These are phyloP conservation scores for Coendou prehensilis DNA, from an alignment of 2,797 vertebrate species.

Conservation along the genomic window DNA sequence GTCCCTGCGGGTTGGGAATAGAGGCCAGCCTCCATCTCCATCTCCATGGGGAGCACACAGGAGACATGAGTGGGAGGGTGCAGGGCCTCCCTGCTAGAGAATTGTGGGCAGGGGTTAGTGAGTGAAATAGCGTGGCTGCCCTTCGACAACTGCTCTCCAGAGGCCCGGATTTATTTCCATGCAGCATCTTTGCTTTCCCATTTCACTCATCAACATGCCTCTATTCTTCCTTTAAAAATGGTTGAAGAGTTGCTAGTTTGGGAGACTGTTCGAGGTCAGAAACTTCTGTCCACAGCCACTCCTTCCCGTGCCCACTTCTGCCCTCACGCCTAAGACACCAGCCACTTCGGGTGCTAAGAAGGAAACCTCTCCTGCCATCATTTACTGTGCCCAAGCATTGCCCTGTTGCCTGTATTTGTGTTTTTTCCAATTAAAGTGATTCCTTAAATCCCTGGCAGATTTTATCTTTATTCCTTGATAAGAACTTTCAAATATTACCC, in stretches of 20 bases:
- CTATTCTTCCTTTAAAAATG: not conserved
- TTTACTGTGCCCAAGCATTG: not conserved
- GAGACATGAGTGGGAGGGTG: not conserved
- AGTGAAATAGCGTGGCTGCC: not conserved
- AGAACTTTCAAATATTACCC: slow-evolving; percentile 62
- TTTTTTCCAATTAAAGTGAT: slow-evolving; percentile 34
- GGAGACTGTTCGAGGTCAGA: slow-evolving; percentile 2
- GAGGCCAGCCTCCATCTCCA: not conserved
- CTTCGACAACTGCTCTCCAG: not conserved
- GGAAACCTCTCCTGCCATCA: not conserved
- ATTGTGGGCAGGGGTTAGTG: too few relatives aligned
- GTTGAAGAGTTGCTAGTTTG: not conserved
- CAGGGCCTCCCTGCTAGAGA: not conserved
- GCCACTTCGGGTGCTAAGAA: not conserved
- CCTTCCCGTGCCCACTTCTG: not conserved
- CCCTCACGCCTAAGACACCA: not conserved
- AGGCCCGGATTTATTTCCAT: not conserved
- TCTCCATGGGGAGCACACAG: not conserved
- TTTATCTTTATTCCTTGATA: slow-evolving; percentile 64
- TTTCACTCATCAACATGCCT: not conserved
- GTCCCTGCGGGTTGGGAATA: not conserved
- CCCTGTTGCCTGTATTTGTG: not conserved
- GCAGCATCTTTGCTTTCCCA: not conserved
- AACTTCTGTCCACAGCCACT: not conserved
- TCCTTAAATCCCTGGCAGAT: slow-evolving; percentile 31